These are phyloP conservation scores for Rhea pennata DNA, from an alignment of 2,113 vertebrate species.

Conservation along the genomic window DNA sequence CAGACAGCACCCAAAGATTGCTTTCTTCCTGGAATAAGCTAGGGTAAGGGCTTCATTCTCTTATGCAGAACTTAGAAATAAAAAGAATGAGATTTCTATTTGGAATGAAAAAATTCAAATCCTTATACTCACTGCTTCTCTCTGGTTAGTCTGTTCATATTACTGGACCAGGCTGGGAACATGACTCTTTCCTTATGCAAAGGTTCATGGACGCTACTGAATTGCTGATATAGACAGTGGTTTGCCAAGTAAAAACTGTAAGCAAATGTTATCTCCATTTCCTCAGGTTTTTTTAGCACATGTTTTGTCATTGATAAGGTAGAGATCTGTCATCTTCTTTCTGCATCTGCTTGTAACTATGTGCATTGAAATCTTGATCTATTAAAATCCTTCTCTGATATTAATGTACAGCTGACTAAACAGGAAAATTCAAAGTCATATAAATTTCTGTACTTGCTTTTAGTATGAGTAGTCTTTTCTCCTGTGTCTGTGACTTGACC, in stretches of 20 bases:
- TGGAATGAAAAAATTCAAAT: background rate
- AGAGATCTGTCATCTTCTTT: background rate
- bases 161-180: background rate
- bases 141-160: background rate
- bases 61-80: background rate
- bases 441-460: background rate
- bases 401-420: background rate
- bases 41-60: background rate
- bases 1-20: background rate
- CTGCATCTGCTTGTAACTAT: background rate
- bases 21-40: background rate
- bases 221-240: background rate
- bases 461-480: background rate
- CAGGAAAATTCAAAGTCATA: background rate
- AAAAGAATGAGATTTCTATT: background rate
- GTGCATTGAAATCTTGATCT: background rate
- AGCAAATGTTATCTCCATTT: conserved; percentile 3
- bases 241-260: conserved; percentile 24
- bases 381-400: background rate
- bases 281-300: background rate
- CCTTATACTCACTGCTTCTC: background rate
- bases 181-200: background rate
- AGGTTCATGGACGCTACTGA: background rate
- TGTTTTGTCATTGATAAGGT: background rate
- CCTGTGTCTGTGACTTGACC: background rate